A percentile compares a stretch with the other conserved stretches of the same genome.
These are phyloP conservation scores for Scolopax mira DNA, from an alignment of 2,113 vertebrate species.

Conservation along the genomic window DNA sequence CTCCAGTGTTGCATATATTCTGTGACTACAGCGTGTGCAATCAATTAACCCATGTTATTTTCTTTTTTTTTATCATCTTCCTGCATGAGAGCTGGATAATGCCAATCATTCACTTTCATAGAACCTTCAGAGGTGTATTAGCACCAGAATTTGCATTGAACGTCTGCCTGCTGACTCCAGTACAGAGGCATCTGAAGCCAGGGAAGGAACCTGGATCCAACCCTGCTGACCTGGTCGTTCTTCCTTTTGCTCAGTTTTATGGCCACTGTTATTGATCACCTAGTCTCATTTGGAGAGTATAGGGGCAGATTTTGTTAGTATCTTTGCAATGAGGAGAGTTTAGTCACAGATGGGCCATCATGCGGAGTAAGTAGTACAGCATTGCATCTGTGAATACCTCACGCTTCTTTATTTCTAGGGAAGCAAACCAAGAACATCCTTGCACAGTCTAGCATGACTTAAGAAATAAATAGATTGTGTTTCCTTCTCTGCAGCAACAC, in stretches of 20 bases:
- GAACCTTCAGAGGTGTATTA: background rate
- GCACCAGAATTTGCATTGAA: background rate
- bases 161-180: rapidly evolving
- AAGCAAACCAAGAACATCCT: background rate
- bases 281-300: background rate
- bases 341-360: background rate
- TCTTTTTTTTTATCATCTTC: background rate
- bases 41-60: background rate
- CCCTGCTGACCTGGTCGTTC: background rate
- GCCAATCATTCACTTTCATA: background rate
- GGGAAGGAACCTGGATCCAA: background rate
- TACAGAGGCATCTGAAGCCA: background rate
- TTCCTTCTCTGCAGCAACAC: background rate
- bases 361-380: background rate
- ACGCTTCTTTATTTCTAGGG: background rate
- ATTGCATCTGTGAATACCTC: background rate
- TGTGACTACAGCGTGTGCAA: background rate
- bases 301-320: background rate
- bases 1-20: background rate
- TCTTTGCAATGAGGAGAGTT: background rate
- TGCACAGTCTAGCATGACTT: background rate
- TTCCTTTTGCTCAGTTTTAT: background rate
- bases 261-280: background rate
- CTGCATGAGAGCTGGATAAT: rapidly evolving
- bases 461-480: background rate